These are phyloP conservation scores for Plagiodera versicolora DNA, from an alignment of 2,888 invertebrate species.

Conservation along the genomic window DNA sequence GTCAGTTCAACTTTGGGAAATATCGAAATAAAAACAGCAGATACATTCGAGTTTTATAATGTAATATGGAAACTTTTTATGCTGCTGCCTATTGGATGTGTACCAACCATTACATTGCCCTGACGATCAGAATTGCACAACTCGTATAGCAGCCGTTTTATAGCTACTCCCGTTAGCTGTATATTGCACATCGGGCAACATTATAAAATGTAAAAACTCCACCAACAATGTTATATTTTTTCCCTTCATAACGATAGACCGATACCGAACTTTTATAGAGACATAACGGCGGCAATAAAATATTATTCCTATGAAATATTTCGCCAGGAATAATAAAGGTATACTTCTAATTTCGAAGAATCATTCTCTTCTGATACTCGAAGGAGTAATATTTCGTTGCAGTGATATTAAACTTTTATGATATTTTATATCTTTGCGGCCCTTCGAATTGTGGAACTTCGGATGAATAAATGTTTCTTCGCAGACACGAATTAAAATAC, in stretches of 20 bases:
- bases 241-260: conserved; percentile 39
- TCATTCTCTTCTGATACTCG: conserved; percentile 41
- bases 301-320: conserved; percentile 47
- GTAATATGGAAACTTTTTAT: conserved; percentile 52
- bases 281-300: conserved; percentile 47
- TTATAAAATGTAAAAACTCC: conserved; percentile 54
- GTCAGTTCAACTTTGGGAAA: no score
- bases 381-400: conserved; percentile 36
- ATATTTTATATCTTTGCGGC: conserved; percentile 44
- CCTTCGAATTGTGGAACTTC: conserved; percentile 41
- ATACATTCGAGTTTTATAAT: conserved; percentile 44
- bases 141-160: conserved; percentile 48
- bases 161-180: conserved; percentile 49
- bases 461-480: conserved; percentile 44
- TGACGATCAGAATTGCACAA: conserved; percentile 53
- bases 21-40: no score
- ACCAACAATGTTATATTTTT: conserved; percentile 50
- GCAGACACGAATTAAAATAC: conserved; percentile 42
- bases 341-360: conserved; percentile 44
- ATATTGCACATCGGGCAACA: conserved; percentile 48
- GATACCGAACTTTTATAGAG: conserved; percentile 48
- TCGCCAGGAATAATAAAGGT: conserved; percentile 43
- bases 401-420: conserved; percentile 46
- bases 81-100: conserved; percentile 51
- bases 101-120: conserved; percentile 49